Percentiles rank a stretch among this genome's conserved stretches.
These are phyloP conservation scores for Neopipo cinnamomea DNA, from an alignment of 2,113 vertebrate genomes.

Conservation along the genomic window DNA sequence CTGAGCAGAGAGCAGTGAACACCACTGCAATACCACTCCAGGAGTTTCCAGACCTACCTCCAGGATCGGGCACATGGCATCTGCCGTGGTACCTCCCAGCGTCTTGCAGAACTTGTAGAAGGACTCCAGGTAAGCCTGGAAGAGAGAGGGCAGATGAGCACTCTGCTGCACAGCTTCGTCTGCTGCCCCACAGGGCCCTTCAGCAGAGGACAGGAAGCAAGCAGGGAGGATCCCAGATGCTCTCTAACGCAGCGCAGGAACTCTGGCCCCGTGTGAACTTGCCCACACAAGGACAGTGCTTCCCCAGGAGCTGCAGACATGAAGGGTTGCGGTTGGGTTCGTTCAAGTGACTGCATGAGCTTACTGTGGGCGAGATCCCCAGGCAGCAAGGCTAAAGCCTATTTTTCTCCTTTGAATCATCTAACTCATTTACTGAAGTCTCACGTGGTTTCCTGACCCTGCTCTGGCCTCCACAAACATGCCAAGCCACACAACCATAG, in stretches of 20 bases:
- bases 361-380: neutral
- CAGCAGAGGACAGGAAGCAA: neutral
- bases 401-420: neutral
- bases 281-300: neutral
- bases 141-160: neutral
- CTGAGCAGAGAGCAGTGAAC: neutral
- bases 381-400: neutral
- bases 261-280: neutral
- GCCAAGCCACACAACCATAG: constrained; percentile 56
- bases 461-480: constrained; percentile 9
- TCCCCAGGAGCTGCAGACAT: neutral
- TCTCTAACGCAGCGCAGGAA: neutral
- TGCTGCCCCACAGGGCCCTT: neutral
- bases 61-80: constrained; percentile 97
- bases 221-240: neutral
- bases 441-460: constrained; percentile 40
- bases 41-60: constrained; percentile 80
- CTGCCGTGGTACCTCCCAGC: constrained; percentile 93
- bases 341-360: neutral
- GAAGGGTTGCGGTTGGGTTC: neutral
- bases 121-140: constrained; percentile 92
- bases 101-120: constrained; percentile 97
- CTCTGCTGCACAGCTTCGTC: neutral
- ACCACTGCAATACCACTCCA: neutral
- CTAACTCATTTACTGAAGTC: neutral